Base-by-base conservation (phyloP, 1,140 invertebrate genomes). In the Chelonus insularis region DNA sequence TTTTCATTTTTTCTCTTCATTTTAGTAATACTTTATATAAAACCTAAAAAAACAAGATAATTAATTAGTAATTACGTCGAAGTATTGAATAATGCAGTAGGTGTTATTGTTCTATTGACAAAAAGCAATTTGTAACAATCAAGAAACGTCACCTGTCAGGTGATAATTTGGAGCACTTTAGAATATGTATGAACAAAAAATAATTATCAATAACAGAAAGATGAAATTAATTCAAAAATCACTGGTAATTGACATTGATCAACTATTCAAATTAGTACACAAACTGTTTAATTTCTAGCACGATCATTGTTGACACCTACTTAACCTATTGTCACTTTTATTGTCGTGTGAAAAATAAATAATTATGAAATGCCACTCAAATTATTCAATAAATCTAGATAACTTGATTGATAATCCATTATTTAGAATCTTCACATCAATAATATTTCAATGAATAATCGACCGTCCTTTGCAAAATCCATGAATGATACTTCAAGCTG, bases 1-100 rank as follows among this genome's bases (percentile, higher is more conserved):
- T 50, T 67, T 5, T 66, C 68, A 29, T 57, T 51, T 57, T 62
- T 69, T 29, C 68, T 25, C 48, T 63, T 70, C 70, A 72, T 72
- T 9, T 34, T 68, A 36, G 6, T 1, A 50, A 25, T 11, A 48
- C 2, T 23, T n/a, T n/a, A 23, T 25, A 1, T 23, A 4, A 45
- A 7, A 1, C 2, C 6, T 5, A 48, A 23, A 48, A n/a, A n/a
- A 48, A 48, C 11, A 48, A 8, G 5, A n/a, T 48, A 2, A 48
- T 11, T 12, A 12, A 23, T 23, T n/a, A n/a, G 1, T 18, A 48
- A 20, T 45, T 23, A 29, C 25, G 3, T 29, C 25, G 3, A 29
- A 29, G 3, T 29, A 7, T 29, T n/a, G n/a, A n/a, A n/a, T n/a
- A n/a, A n/a, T n/a, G n/a, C n/a, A n/a, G n/a, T n/a, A n/a, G n/a